These are phyloP conservation scores for Ictalurus punctatus DNA, from an alignment of 2,113 vertebrate species.

Conservation along the genomic window DNA sequence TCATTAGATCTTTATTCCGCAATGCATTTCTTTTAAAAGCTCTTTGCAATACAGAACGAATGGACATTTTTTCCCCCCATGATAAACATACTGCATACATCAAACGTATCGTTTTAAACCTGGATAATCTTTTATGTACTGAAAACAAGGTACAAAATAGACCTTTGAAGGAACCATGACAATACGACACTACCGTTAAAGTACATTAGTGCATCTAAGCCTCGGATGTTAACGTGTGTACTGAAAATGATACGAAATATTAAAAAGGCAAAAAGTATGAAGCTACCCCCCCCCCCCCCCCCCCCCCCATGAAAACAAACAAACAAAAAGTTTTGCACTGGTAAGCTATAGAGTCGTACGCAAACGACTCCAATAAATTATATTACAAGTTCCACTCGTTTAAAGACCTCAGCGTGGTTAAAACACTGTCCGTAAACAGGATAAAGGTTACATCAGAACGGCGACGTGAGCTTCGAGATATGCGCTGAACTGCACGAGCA, in stretches of 20 bases:
- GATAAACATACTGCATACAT: conserved; percentile 72
- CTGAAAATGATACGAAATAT: conserved; percentile 58
- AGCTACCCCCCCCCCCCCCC: conserved; percentile 48
- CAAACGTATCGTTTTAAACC: conserved; percentile 67
- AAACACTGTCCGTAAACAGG: conserved; percentile 19
- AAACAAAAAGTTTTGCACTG: not conserved
- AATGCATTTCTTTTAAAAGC: conserved; percentile 73
- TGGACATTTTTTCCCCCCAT: conserved; percentile 48
- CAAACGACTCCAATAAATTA: not conserved
- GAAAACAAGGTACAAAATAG: conserved; percentile 72
- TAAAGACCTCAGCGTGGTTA: conserved; percentile 1
- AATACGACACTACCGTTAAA: conserved; percentile 68
- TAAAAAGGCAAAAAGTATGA: conserved; percentile 55
- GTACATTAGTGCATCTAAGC: conserved; percentile 75
- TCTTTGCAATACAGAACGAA: conserved; percentile 76
- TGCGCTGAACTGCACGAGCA: not conserved
- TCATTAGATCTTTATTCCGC: conserved; percentile 73
- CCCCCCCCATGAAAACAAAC: not conserved
- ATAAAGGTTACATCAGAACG: not conserved
- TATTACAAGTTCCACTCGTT: not conserved
- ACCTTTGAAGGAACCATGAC: conserved; percentile 57
- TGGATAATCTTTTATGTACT: conserved; percentile 64
- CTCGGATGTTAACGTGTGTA: conserved; percentile 67
- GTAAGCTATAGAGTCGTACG: not conserved
- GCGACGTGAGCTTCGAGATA: not conserved